phyloP scores from a whole-genome alignment of 2,113 vertebrate genomes.

The Craseonycteris thonglongyai region DNA sequence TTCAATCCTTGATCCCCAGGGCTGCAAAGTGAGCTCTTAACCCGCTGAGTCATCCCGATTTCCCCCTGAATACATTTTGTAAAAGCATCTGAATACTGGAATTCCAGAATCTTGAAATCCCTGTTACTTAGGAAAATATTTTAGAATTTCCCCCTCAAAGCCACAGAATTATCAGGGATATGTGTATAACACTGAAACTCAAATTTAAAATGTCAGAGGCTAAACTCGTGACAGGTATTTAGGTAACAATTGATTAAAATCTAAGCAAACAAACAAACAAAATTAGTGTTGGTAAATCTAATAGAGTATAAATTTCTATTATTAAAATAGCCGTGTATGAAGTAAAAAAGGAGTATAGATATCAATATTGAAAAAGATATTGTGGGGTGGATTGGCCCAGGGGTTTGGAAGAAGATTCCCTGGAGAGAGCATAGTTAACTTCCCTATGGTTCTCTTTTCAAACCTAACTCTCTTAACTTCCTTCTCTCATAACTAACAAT shows the following conservation, averaged over 20 bases:
- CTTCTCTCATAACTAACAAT: not conserved
- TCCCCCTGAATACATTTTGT: slow-evolving; percentile 59
- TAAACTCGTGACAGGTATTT: not conserved
- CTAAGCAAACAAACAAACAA: not conserved
- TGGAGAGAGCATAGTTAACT: not conserved
- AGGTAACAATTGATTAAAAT: not conserved
- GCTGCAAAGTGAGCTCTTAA: no score
- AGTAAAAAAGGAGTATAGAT: not conserved
- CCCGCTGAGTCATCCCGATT: no score
- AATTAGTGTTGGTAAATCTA: not conserved
- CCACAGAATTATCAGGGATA: slow-evolving; percentile 69
- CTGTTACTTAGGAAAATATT: slow-evolving; percentile 59
- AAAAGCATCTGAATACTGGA: slow-evolving; percentile 64
- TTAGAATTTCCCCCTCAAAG: slow-evolving; percentile 55
- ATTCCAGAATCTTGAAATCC: slow-evolving; percentile 70
- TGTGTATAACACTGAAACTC: not conserved
- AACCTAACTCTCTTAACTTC: not conserved
- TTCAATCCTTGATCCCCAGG: no score
- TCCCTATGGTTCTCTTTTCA: not conserved
- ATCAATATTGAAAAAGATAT: not conserved
- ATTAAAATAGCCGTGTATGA: not conserved
- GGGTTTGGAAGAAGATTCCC: not conserved
- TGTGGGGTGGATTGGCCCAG: not conserved
- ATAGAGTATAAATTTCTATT: not conserved
- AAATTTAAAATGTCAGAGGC: not conserved